Evolutionary conservation across 2,113 vertebrate species (phyloP).

Genomic region (Noctilio leporinus): DNA sequence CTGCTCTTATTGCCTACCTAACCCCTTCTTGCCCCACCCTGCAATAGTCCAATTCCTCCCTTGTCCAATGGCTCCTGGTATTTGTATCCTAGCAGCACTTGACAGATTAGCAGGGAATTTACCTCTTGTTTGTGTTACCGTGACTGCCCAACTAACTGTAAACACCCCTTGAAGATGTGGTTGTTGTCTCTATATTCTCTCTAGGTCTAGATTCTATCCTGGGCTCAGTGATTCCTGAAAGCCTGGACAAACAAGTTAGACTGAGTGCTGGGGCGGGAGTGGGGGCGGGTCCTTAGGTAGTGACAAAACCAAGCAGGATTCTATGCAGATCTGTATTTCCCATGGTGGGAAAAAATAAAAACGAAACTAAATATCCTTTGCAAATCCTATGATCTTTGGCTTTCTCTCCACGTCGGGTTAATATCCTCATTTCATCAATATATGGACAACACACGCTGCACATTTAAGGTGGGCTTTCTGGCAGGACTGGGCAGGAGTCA

Average conservation of each 20-base stretch:
- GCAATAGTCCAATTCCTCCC: not conserved
- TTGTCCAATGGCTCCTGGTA: not conserved
- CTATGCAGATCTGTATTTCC: constrained; percentile 5
- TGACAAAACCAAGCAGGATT: not conserved
- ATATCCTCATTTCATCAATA: not conserved
- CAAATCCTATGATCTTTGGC: not conserved
- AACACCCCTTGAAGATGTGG: not conserved
- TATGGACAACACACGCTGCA: not conserved
- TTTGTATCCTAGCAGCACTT: not conserved
- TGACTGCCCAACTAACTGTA: not conserved
- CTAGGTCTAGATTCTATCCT: not conserved
- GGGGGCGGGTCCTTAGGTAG: not conserved
- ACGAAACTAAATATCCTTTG: not conserved
- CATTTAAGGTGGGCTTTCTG: not conserved
- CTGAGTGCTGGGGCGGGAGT: not conserved
- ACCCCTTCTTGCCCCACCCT: not conserved
- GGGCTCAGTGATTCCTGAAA: not conserved
- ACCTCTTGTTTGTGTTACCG: not conserved
- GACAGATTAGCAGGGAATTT: not conserved
- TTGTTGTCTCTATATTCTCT: not conserved
- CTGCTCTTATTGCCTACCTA: not conserved
- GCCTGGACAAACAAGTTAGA: not conserved
- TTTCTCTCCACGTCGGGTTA: not conserved
- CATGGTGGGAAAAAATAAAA: not conserved
- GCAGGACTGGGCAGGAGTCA: not conserved